Evolutionary conservation across 2,797 vertebrate genomes (phyloP), one percentile per base, ranked within the genome.

Genomic region (Perodicticus potto): DNA sequence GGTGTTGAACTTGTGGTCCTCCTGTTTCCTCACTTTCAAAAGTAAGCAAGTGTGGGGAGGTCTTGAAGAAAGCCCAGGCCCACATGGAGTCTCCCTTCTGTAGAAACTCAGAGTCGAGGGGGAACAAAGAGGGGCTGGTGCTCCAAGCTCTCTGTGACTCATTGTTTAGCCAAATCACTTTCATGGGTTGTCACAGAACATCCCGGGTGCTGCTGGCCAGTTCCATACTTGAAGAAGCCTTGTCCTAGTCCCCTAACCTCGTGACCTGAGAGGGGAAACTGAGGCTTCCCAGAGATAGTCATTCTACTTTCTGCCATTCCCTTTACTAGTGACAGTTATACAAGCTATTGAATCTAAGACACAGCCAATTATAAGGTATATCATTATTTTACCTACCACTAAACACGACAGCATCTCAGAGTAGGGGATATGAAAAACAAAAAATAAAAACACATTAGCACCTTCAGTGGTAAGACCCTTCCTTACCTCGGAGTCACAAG

Each of bases 111-210:
- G 34, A 5, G 14, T n/a, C 2, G 5, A 12, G 69, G 23, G 6
- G 73, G 6, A 11, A 23, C 8, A 5, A 25, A 74, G 80, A 32
- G 70, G 73, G 5, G 1, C 9, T 20, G 1, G 45, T 4, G 45
- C n/a, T 14, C 49, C 1, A 1, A 0, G 5, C 8, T 12, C 5
- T n/a, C 43, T 17, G 9, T 53, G 27, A 43, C 1, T 7, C 0
- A 2, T 53, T 0, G 0, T n/a, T n/a, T 1, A 0, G 32, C 63
- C 32, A 34, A 0, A 0, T 65, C 10, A 0, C 5, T 0, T 22
- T 34, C 88, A 4, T 0, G 10, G 23, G 45, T 63, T 13, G 0
- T 65, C 14, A 3, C 14, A 65, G 63, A 65, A 17, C 14, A 14
- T 65, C 65, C 29, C 16, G 16, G n/a, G 65, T 67, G 32, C 11